Base-by-base conservation (phyloP, 2,113 vertebrate species). In the Mesitornis unicolor region DNA sequence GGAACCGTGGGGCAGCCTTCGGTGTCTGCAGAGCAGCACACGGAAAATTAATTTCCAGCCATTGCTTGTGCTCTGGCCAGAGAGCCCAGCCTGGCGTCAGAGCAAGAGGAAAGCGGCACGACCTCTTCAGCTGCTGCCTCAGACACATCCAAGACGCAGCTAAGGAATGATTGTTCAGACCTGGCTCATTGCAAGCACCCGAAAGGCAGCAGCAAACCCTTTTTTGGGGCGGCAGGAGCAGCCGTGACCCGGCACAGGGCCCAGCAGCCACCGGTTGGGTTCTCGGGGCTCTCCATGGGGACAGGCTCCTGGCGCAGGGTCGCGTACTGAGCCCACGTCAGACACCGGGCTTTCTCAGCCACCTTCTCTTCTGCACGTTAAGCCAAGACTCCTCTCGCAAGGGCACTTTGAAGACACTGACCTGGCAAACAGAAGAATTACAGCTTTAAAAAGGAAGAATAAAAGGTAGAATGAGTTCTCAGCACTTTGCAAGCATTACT, bases 321-420 rank as follows among this genome's bases (percentile, higher is more conserved):
- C 1, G 95, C 95, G 12, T 93, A 96, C 31, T 92, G 94, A 33
- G 96, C 84, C 98, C 97, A 77, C 0, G 96, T 95, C 36, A 98
- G 88, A 48, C 96, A 96, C 2, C 51, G 97, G 74, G 95, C 97
- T 87, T 47, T 91, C 70, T 98, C 90, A 29, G 95, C 87, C 97
- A 95, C 91, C 24, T 75, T 83, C 96, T 97, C n/a, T 95, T 84
- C 78, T 93, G 95, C 31, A 11, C 86, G 70, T 97, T 93, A 33
- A 98, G 82, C 95, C 98, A 98, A 3, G 98, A 97, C 74, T 98
- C 97, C 48, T 98, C 98, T 95, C 98, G 98, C 89, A 98, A 60
- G 57, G 97, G 89, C 50, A 97, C 95, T 80, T 98, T 97, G 56
- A 98, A 94, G 60, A 97, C 73, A 84, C 87, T 97, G 60, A 96